Conservation (phyloP, 2,113 vertebrate species). For the Ploceus nigricollis region DNA sequence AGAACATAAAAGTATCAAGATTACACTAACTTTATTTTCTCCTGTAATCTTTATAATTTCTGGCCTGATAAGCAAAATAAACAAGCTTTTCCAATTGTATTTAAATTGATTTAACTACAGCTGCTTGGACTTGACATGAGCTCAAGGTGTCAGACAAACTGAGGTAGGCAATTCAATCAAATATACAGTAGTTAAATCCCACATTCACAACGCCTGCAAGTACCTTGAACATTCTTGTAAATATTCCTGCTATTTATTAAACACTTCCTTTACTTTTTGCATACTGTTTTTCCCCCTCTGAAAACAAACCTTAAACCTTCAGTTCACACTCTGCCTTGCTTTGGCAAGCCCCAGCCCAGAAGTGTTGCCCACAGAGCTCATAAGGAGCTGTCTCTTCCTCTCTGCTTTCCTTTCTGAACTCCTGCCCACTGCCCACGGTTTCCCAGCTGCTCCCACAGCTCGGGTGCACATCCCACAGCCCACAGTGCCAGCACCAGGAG, state of each 20-base stretch:
- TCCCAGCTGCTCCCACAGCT: not conserved
- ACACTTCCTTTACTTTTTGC: not conserved
- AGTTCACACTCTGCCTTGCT: not conserved
- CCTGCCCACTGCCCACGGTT: rapidly evolving
- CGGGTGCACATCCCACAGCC: not conserved
- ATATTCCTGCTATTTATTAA: not conserved
- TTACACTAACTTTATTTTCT: not conserved
- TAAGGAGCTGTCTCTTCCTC: not conserved
- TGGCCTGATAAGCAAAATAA: not conserved
- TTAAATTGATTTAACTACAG: not conserved
- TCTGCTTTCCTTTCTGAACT: not conserved
- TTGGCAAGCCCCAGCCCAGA: not conserved
- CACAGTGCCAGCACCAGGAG: rapidly evolving
- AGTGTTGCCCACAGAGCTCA: rapidly evolving
- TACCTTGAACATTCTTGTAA: not conserved
- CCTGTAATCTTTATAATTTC: not conserved
- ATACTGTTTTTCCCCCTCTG: rapidly evolving
- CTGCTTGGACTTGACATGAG: not conserved
- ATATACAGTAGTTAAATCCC: not conserved
- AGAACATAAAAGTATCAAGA: not conserved
- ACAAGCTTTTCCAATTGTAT: not conserved
- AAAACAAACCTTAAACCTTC: not conserved
- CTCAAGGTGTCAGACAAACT: not conserved
- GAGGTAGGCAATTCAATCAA: not conserved
- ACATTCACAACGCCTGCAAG: not conserved